Evolutionary conservation across 2,797 vertebrate species (phyloP).

Genomic region (Garrulus glandarius): DNA sequence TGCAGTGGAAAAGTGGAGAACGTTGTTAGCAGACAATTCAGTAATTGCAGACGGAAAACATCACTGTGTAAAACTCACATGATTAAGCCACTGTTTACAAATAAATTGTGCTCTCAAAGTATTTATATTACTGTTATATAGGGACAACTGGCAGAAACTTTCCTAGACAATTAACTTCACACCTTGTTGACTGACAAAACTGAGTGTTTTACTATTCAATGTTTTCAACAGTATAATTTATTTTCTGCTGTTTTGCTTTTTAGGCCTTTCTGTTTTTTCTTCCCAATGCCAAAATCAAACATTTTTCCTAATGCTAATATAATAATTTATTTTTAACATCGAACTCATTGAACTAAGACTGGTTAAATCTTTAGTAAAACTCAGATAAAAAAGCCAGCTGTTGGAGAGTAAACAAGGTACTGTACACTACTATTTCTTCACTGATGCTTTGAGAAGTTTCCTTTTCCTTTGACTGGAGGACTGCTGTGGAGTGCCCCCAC

Average conservation of each 20-base stretch:
- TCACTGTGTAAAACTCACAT: background rate
- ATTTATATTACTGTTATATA: background rate
- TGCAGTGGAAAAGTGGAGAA: background rate
- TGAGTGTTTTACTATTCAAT: background rate
- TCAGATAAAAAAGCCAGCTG: rapidly evolving
- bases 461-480: rapidly evolving
- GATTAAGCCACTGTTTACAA: background rate
- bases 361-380: background rate
- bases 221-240: background rate
- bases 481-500: background rate
- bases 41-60: background rate
- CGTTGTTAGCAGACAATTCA: background rate
- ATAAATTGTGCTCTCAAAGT: background rate
- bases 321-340: background rate
- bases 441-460: background rate
- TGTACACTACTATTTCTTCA: background rate
- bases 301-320: background rate
- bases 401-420: background rate
- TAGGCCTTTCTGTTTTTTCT: background rate
- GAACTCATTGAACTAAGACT: background rate
- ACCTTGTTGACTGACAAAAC: background rate
- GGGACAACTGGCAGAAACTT: background rate
- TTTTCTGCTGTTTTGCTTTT: background rate
- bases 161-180: background rate
- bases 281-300: background rate